Evolutionary conservation across 2,888 invertebrate genomes (phyloP).

Genomic region (Hyposoter didymator): DNA sequence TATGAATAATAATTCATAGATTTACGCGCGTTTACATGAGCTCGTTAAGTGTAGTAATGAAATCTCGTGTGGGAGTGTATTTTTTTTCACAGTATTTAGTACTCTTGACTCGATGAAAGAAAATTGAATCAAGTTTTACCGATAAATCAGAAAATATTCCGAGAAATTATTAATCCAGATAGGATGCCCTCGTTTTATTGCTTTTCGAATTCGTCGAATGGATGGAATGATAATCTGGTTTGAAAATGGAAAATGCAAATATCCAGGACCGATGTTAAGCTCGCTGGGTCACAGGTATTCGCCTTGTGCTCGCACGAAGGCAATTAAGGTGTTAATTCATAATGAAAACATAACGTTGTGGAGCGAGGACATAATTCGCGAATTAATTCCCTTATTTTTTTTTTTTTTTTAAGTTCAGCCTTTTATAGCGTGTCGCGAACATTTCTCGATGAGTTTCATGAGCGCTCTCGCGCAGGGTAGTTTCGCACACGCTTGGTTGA

Average conservation of each 20-base stretch:
- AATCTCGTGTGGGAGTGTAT: not conserved
- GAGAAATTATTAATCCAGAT: not conserved
- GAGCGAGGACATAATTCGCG: constrained; percentile 18
- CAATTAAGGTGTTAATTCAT: constrained; percentile 10
- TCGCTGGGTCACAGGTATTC: not conserved
- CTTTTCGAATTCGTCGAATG: not conserved
- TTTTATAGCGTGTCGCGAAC: constrained; percentile 58
- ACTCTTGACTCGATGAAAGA: not conserved
- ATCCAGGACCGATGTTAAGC: not conserved
- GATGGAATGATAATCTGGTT: not conserved
- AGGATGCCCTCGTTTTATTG: not conserved
- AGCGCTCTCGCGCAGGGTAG: constrained; percentile 27
- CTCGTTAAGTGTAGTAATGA: constrained; percentile 4
- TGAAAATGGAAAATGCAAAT: not conserved
- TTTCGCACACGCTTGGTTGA: constrained; percentile 55
- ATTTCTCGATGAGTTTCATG: constrained; percentile 39
- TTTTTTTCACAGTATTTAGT: not conserved
- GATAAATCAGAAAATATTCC: not conserved
- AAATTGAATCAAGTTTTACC: not conserved
- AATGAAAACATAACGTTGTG: not conserved
- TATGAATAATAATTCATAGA: constrained; percentile 76
- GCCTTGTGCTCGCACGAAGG: not conserved
- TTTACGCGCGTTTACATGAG: constrained; percentile 41
- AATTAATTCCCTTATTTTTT: not conserved
- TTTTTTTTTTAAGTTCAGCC: constrained; percentile 11